These are phyloP conservation scores for Cantharis nigra DNA, from an alignment of 2,888 invertebrate genomes.

Conservation along the genomic window DNA sequence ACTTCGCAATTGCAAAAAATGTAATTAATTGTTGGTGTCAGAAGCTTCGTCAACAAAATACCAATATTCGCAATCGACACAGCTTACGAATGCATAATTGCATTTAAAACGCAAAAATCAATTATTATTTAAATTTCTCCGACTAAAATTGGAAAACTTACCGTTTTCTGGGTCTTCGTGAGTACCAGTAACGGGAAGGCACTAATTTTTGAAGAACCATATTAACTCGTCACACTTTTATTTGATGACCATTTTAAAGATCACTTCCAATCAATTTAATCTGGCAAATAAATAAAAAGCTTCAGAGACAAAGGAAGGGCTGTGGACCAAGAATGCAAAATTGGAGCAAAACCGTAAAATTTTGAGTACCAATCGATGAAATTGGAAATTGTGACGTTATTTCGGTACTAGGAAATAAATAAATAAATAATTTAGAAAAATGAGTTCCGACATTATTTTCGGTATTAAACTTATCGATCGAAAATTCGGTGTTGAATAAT, in stretches of 20 bases:
- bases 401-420: background rate
- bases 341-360: background rate
- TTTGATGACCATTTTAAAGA: background rate
- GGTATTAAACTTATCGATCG: background rate
- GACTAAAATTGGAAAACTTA: conserved; percentile 37
- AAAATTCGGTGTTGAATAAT: background rate
- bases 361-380: background rate
- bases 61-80: background rate
- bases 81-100: no score
- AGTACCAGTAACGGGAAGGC: conserved; percentile 52
- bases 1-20: background rate
- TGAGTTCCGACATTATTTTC: background rate
- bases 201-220: conserved; percentile 55
- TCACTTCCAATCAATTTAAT: background rate
- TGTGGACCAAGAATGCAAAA: background rate
- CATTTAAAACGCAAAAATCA: no score
- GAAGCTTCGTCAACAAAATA: background rate
- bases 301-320: background rate
- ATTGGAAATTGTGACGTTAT: background rate
- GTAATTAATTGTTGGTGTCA: background rate
- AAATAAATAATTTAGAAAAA: background rate
- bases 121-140: no score
- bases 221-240: conserved; percentile 33
- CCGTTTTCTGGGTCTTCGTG: conserved; percentile 49
- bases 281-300: background rate